These are phyloP conservation scores for Elymnias hypermnestra DNA, from an alignment of 1,140 invertebrate species.

Conservation along the genomic window DNA sequence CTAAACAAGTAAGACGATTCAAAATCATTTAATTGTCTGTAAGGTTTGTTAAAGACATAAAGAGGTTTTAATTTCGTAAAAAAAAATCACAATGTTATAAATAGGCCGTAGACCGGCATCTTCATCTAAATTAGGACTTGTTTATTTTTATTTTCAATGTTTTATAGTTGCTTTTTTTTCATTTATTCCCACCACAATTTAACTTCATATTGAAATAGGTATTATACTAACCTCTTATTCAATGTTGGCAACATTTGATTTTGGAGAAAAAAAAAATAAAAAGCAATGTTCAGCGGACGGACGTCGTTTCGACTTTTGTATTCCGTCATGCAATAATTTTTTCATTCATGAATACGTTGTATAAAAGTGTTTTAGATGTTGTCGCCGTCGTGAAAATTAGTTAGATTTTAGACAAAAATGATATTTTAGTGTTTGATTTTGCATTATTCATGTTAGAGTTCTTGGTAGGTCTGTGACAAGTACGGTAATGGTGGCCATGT, in stretches of 20 bases:
- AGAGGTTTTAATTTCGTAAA: no score
- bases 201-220: no score
- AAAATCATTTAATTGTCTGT: no score
- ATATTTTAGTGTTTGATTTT: constrained; percentile 67
- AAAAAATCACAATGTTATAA: no score
- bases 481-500: constrained; percentile 85
- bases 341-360: constrained; percentile 71
- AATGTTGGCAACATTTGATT: constrained; percentile 2
- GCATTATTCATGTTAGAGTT: constrained; percentile 60
- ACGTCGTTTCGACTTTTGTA: constrained; percentile 74
- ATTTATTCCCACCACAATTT: no score
- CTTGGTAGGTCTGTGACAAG: constrained; percentile 75
- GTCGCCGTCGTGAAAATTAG: constrained; percentile 56
- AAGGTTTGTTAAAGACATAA: no score
- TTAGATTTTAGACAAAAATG: constrained; percentile 64
- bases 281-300: constrained; percentile 67
- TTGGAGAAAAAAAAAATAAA: constrained; percentile 41
- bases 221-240: no score
- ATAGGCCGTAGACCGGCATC: no score
- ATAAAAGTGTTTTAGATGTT: constrained; percentile 67
- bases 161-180: no score
- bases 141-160: no score
- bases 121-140: no score
- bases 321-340: constrained; percentile 75
- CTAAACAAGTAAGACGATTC: no score